phyloP scores from a whole-genome alignment of 2,888 invertebrate genomes.

The Mantis religiosa region DNA sequence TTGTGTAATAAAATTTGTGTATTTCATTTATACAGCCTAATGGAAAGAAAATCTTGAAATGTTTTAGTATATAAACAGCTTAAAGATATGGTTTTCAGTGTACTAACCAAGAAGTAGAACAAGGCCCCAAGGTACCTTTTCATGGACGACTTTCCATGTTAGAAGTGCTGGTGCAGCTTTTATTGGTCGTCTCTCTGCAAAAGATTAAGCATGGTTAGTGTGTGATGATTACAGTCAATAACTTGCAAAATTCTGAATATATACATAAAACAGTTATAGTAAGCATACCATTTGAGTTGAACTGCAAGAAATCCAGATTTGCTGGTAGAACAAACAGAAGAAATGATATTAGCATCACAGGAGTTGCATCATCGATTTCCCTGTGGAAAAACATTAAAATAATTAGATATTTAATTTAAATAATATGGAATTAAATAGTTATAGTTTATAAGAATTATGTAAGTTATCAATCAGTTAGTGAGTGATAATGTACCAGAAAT shows the following conservation, averaged over 20 bases:
- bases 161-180: constrained; percentile 67
- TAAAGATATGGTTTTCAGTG: too few species aligned
- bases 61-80: too few species aligned
- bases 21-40: too few species aligned
- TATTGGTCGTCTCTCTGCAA: constrained; percentile 56
- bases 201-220: constrained; percentile 24
- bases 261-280: background rate
- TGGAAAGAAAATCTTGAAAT: too few species aligned
- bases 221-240: background rate
- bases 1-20: too few species aligned
- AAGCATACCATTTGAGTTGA: constrained; percentile 26
- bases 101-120: constrained; percentile 70
- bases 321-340: constrained; percentile 81
- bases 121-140: constrained; percentile 87
- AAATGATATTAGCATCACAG: constrained; percentile 77
- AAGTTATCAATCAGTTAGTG: too few species aligned
- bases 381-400: constrained; percentile 44
- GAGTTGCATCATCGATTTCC: constrained; percentile 72
- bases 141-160: constrained; percentile 79
- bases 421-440: background rate
- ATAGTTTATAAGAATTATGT: background rate
- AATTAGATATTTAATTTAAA: background rate
- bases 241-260: background rate
- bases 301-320: constrained; percentile 66
- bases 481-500: too few species aligned